Evolutionary conservation across 2,888 invertebrate genomes (phyloP).

Genomic region (Eupithecia abbreviata): DNA sequence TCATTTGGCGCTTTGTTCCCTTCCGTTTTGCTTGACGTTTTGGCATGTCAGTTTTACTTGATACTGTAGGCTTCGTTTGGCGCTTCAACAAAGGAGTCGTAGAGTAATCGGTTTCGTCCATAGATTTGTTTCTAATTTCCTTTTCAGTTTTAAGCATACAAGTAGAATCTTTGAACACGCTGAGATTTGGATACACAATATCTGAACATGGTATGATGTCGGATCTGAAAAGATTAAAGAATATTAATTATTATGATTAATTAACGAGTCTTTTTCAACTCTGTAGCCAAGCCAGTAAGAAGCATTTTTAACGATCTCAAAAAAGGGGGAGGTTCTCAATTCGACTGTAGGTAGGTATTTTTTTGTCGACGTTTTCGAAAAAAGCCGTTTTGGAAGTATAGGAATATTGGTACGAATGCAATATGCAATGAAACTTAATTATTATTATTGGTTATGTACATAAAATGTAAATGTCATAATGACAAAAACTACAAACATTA

Average conservation of each 20-base stretch:
- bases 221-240: slow-evolving; percentile 46
- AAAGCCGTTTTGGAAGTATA: background rate
- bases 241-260: background rate
- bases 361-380: background rate
- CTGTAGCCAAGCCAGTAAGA: background rate
- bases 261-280: background rate
- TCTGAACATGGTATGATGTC: slow-evolving; percentile 45
- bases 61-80: background rate
- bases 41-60: background rate
- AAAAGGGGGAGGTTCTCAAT: too few species aligned
- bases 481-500: background rate
- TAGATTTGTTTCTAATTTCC: background rate
- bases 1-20: background rate
- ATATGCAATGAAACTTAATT: too few species aligned
- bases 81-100: background rate
- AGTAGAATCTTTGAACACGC: slow-evolving; percentile 22
- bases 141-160: slow-evolving; percentile 1
- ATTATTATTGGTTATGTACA: too few species aligned
- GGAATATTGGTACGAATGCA: too few species aligned
- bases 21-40: background rate
- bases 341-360: too few species aligned
- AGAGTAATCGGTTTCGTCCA: background rate
- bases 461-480: too few species aligned
- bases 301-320: background rate
- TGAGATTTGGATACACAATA: slow-evolving; percentile 31